phyloP scores from a whole-genome alignment of 2,113 vertebrate genomes.

The Malurus melanocephalus region DNA sequence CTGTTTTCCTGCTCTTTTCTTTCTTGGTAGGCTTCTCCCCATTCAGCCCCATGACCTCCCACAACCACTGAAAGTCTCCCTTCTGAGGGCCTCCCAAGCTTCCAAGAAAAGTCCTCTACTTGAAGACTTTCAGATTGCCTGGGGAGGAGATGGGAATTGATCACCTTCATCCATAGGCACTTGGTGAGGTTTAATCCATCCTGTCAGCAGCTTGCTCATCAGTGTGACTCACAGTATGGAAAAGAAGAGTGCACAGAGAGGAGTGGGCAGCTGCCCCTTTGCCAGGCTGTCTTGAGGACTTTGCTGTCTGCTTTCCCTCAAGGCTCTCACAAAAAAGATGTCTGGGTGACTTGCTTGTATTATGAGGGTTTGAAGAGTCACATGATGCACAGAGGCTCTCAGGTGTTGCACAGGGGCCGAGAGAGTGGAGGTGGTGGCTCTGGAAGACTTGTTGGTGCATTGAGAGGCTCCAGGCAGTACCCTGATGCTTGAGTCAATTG shows the following conservation, averaged over 20 bases:
- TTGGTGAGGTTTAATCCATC: not conserved
- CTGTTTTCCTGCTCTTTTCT: not conserved
- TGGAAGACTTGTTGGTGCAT: not conserved
- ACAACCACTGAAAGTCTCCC: not conserved
- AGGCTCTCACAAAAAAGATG: not conserved
- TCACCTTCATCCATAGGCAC: not conserved
- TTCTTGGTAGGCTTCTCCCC: not conserved
- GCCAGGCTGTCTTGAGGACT: not conserved
- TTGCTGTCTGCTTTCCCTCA: not conserved
- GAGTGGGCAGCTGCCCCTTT: not conserved
- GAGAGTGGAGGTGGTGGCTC: not conserved
- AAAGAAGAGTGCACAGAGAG: not conserved
- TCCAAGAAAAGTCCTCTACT: not conserved
- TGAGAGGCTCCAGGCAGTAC: not conserved
- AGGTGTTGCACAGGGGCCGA: not conserved
- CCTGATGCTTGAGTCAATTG: not conserved
- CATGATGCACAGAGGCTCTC: not conserved
- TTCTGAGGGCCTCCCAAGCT: not conserved
- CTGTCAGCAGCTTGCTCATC: not conserved
- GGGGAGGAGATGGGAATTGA: not conserved
- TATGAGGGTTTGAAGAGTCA: not conserved
- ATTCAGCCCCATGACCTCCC: not conserved
- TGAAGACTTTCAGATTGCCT: not conserved
- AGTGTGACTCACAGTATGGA: not conserved
- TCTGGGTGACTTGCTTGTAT: not conserved